Evolutionary conservation across 2,113 vertebrate species (phyloP).

Genomic region (Ciconia stormi): DNA sequence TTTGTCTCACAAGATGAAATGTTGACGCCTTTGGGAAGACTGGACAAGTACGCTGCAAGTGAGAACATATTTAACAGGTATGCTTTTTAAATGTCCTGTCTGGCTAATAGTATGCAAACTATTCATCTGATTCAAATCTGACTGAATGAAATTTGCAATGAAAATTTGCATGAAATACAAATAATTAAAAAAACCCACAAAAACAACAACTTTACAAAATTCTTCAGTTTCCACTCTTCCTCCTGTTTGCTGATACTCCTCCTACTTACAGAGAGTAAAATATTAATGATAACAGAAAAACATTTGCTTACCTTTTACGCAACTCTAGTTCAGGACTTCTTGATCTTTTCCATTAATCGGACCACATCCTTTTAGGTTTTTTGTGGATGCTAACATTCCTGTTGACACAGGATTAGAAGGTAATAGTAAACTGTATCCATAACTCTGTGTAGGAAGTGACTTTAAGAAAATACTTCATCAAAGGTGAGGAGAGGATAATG

Average conservation of each 20-base stretch:
- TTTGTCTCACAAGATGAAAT: constrained; percentile 95
- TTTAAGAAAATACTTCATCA: background rate
- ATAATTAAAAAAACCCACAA: background rate
- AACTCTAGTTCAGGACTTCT: background rate
- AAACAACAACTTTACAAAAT: background rate
- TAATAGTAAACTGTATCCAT: background rate
- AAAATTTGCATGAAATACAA: background rate
- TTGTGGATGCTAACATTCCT: background rate
- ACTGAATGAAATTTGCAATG: background rate
- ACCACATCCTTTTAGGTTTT: background rate
- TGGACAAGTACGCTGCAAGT: constrained; percentile 92
- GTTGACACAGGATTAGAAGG: background rate
- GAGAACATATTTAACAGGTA: constrained; percentile 94
- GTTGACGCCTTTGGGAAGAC: constrained; percentile 89
- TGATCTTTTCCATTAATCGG: background rate
- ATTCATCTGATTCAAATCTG: background rate
- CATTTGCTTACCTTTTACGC: background rate
- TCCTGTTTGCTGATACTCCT: background rate
- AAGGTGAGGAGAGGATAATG: background rate
- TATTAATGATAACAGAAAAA: background rate
- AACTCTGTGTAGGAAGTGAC: background rate
- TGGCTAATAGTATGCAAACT: background rate
- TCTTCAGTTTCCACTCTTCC: background rate
- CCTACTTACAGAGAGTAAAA: background rate
- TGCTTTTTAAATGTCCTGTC: background rate